A percentile compares a stretch with the other conserved stretches of the same genome.
phyloP scores from a whole-genome alignment of 2,888 invertebrate species.

The Cenopis cana region DNA sequence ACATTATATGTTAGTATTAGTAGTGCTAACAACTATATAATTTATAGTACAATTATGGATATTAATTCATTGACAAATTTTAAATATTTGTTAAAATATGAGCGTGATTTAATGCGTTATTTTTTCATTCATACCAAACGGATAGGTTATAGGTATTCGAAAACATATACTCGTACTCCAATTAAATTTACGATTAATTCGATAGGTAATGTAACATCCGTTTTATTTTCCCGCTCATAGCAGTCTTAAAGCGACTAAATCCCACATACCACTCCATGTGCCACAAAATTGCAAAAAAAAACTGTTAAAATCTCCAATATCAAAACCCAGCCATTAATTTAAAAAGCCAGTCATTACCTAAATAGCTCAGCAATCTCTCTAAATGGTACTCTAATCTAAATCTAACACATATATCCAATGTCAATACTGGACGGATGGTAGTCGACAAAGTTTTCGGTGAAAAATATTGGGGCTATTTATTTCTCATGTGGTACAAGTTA shows the following conservation, averaged over 20 bases:
- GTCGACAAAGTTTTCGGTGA: conserved; percentile 62
- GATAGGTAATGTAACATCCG: too few species aligned
- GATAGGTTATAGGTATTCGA: too few species aligned
- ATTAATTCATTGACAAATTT: too few species aligned
- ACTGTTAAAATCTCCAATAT: conserved; percentile 3
- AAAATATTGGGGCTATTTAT: conserved; percentile 72
- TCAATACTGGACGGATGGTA: conserved; percentile 58
- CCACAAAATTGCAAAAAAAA: not conserved
- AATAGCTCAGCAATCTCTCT: conserved; percentile 18
- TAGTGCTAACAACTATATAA: too few species aligned
- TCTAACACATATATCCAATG: conserved; percentile 56
- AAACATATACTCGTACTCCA: too few species aligned
- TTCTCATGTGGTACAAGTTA: conserved; percentile 51
- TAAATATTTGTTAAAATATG: too few species aligned
- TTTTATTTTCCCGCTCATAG: too few species aligned
- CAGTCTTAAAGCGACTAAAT: not conserved
- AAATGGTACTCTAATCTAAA: conserved; percentile 44
- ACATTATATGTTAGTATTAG: too few species aligned
- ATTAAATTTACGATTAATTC: too few species aligned
- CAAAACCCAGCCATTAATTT: conserved; percentile 13
- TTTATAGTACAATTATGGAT: too few species aligned
- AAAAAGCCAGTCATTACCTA: conserved; percentile 5
- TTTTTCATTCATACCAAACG: too few species aligned
- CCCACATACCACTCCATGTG: not conserved
- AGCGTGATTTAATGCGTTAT: too few species aligned